A percentile compares a stretch with the other conserved stretches of the same genome.
Conservation (phyloP, 2,113 vertebrate genomes). For the Scolopax mira region DNA sequence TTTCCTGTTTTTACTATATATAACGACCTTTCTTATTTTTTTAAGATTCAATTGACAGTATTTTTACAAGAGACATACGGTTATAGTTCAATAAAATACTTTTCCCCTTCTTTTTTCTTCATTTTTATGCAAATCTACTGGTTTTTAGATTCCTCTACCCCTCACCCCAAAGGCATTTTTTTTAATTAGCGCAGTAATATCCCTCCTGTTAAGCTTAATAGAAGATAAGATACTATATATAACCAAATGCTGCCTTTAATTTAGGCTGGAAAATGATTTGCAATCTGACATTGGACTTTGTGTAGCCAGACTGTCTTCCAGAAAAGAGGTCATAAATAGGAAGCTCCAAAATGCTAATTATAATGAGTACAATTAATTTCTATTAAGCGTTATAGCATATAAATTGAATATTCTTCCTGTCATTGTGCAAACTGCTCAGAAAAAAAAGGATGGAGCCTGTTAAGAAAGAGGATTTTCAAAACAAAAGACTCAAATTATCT, state of each 20-base stretch:
- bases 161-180: neutral
- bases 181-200: slow-evolving; percentile 39
- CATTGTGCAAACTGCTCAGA: neutral
- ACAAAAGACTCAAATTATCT: neutral
- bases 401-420: neutral
- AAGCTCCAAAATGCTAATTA: slow-evolving; percentile 30
- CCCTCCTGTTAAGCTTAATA: neutral
- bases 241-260: slow-evolving; percentile 26
- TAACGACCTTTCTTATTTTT: neutral
- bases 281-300: neutral
- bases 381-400: neutral
- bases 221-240: slow-evolving; percentile 16
- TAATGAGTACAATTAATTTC: slow-evolving; percentile 18
- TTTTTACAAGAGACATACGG: neutral
- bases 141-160: neutral
- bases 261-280: neutral
- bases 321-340: slow-evolving; percentile 30
- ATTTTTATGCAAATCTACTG: neutral
- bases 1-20: neutral
- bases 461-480: neutral
- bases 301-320: neutral
- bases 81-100: neutral
- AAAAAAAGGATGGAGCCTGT: neutral
- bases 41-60: neutral
- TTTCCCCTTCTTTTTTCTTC: neutral